Evolutionary conservation across 1,140 invertebrate species (phyloP).

Genomic region (Euura saliciscinereae): DNA sequence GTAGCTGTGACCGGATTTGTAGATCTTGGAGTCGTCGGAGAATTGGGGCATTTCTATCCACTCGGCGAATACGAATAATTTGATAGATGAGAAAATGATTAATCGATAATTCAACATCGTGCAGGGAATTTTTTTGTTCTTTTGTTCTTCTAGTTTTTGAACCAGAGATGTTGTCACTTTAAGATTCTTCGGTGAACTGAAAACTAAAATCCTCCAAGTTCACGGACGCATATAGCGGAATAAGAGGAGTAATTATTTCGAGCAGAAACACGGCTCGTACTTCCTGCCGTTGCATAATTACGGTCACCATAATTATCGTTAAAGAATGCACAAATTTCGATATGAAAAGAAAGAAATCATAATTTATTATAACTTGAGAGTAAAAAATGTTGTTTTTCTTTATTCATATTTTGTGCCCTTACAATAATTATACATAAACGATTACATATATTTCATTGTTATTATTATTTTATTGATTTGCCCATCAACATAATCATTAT

Average conservation of each 20-base stretch:
- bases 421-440: constrained; percentile 5
- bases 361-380: not conserved
- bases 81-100: not conserved
- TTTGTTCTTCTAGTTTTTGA: too few relatives aligned
- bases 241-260: not conserved
- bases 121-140: not conserved
- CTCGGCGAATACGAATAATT: constrained; percentile 26
- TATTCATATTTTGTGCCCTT: constrained; percentile 14
- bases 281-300: not conserved
- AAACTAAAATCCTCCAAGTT: not conserved
- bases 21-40: constrained; percentile 46
- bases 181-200: not conserved
- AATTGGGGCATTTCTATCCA: constrained; percentile 56
- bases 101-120: not conserved
- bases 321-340: not conserved
- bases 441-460: not conserved
- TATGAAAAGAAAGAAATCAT: too few relatives aligned
- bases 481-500: not conserved
- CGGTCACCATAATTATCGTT: not conserved
- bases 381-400: constrained; percentile 6
- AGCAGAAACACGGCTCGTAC: not conserved
- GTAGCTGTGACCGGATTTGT: constrained; percentile 26
- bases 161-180: not conserved
- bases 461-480: not conserved
- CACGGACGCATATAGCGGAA: not conserved